Evolutionary conservation across 2,888 invertebrate species (phyloP).

Genomic region (Didymodactylos carnosus): DNA sequence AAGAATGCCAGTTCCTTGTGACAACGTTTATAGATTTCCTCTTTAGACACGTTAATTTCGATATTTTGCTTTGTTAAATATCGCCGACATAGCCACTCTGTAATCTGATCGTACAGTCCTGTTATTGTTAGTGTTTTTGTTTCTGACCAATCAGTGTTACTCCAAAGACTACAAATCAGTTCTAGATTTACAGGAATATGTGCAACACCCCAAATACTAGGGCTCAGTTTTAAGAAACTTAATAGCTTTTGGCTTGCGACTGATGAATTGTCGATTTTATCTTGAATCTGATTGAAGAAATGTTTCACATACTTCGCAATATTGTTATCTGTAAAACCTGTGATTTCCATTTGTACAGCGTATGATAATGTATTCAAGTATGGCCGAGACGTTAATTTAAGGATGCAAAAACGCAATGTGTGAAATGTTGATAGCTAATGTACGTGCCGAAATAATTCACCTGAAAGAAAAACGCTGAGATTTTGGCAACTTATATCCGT

Average conservation of each 20-base stretch:
- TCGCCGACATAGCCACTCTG: neutral
- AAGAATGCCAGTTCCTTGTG: neutral
- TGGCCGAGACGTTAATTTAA: neutral
- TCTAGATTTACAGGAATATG: neutral
- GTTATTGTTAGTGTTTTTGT: neutral
- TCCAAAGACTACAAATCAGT: neutral
- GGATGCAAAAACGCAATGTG: too few relatives aligned
- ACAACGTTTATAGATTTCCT: neutral
- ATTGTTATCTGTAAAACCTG: neutral
- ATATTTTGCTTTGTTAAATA: neutral
- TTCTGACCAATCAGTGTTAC: neutral
- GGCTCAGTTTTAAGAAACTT: neutral
- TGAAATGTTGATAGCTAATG: too few relatives aligned
- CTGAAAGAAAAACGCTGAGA: too few relatives aligned
- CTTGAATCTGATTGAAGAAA: neutral
- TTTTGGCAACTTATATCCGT: too few relatives aligned
- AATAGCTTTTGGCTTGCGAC: neutral
- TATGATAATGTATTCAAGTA: neutral
- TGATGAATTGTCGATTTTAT: too few relatives aligned
- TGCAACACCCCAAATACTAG: neutral
- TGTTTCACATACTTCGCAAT: neutral
- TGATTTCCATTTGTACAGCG: neutral
- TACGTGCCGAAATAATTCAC: too few relatives aligned
- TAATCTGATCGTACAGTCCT: neutral
- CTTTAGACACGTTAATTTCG: neutral